Evolutionary conservation across 2,888 invertebrate genomes (phyloP).

Genomic region (Chymomyza procnemis): DNA sequence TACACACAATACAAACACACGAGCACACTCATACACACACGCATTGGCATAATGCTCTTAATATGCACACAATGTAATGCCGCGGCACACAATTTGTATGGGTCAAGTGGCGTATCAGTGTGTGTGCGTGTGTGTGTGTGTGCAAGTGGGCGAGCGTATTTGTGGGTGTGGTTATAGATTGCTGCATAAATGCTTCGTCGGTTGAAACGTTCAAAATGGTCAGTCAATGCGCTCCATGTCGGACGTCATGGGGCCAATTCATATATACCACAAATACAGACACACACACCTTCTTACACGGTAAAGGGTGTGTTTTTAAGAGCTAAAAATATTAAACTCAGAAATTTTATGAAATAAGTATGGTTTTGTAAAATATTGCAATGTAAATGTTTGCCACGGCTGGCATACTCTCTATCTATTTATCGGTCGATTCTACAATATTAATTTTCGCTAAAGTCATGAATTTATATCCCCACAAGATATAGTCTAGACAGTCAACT

Average conservation of each 20-base stretch:
- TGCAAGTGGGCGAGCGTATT: background rate
- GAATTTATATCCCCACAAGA: too few relatives aligned
- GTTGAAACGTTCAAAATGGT: background rate
- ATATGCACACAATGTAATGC: constrained; percentile 39
- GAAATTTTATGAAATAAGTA: too few relatives aligned
- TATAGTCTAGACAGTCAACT: too few relatives aligned
- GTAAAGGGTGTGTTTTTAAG: too few relatives aligned
- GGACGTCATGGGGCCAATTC: background rate
- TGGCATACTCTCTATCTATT: too few relatives aligned
- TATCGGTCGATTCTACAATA: too few relatives aligned
- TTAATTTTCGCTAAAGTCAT: too few relatives aligned
- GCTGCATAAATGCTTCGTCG: background rate
- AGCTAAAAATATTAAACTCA: too few relatives aligned
- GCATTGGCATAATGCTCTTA: constrained; percentile 22
- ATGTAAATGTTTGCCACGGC: too few relatives aligned
- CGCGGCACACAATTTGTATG: constrained; percentile 25
- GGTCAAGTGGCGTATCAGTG: constrained; percentile 5
- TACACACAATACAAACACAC: background rate
- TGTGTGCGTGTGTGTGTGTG: background rate
- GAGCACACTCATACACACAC: background rate
- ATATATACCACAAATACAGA: too few relatives aligned
- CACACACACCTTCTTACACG: too few relatives aligned
- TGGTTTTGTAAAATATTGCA: too few relatives aligned
- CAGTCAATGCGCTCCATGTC: background rate
- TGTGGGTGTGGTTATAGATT: background rate